Percentiles rank a stretch among this genome's conserved stretches.
Conservation (phyloP, 2,888 invertebrate species). For the Callyntrura guangdongensis region DNA sequence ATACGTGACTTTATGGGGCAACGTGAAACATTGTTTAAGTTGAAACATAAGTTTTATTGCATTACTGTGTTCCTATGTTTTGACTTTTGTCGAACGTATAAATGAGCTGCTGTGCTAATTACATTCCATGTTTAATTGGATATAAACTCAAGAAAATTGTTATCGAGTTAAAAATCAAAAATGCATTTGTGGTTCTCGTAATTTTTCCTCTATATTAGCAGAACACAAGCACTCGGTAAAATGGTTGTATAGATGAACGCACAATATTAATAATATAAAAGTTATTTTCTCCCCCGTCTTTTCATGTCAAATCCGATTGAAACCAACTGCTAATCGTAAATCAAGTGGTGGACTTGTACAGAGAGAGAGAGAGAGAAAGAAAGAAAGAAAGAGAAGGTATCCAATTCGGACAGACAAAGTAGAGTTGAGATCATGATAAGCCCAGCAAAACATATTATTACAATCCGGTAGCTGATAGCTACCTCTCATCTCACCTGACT, state of each 20-base stretch:
- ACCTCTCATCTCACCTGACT: slow-evolving; percentile 74
- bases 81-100: no score
- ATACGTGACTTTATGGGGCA: not conserved
- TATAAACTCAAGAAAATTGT: no score
- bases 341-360: slow-evolving; percentile 50
- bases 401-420: slow-evolving; percentile 64
- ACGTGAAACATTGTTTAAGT: not conserved
- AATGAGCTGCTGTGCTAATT: no score
- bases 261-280: slow-evolving; percentile 20
- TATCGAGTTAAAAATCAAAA: slow-evolving; percentile 2
- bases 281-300: slow-evolving; percentile 3
- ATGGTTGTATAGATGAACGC: not conserved
- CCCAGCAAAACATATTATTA: slow-evolving; percentile 73
- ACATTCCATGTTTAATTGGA: no score
- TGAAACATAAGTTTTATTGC: no score
- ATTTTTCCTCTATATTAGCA: not conserved
- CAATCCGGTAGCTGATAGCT: slow-evolving; percentile 78
- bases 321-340: slow-evolving; percentile 68
- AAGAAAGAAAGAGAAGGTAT: slow-evolving; percentile 3
- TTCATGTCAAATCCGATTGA: slow-evolving; percentile 68
- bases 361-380: not conserved
- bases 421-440: slow-evolving; percentile 66
- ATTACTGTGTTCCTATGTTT: no score
- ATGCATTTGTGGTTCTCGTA: not conserved
- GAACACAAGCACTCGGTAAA: not conserved